Base-by-base conservation (phyloP, 2,888 invertebrate species). In the Meiosimyza decipiens region DNA sequence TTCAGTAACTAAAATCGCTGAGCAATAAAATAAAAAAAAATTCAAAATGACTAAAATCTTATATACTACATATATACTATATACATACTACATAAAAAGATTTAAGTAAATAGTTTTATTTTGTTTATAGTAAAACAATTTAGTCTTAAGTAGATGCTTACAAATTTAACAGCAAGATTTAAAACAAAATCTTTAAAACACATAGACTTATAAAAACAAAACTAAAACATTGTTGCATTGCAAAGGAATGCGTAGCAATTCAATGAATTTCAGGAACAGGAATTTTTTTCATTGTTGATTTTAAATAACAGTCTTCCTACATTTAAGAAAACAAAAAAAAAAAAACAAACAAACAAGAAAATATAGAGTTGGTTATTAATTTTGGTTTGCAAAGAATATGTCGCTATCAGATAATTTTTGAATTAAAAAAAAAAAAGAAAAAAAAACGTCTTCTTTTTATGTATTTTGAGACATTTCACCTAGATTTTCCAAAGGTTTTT, bases 41-140 rank as follows among this genome's bases (percentile, higher is more conserved):
- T 49, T 69, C 67, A 68, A 62, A 51, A 65, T 49, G 12, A 59
- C 22, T 66, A 52, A 65, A 54, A 64, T 73, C 71, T 71, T 66
- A 64, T 72, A 72, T 74, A 76, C 72, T 75, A 71, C 71, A n/a
- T 66, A 64, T 72, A 72, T 74, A 76, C 72, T 75, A 71, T n/a
- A n/a, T n/a, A n/a, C 71, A 74, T 71, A 77, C 70, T 74, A 75
- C n/a, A 65, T 16, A 22, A 55, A 13, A 49, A 68, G 66, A 72
- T 63, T 68, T 71, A 16, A 62, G 54, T 65, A 7, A 66, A 60
- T 22, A 75, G 71, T 60, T 33, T 52, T 68, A 60, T 63, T 50
- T 64, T 60, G 59, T 63, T 63, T 57, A 67, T 73, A 60, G 59
- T 62, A 71, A 68, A 71, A 73, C 68, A 59, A 57, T 57, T 57